A percentile compares a stretch with the other conserved stretches of the same genome.
phyloP scores from a whole-genome alignment of 2,888 invertebrate species.

The Cheilosia pagana region DNA sequence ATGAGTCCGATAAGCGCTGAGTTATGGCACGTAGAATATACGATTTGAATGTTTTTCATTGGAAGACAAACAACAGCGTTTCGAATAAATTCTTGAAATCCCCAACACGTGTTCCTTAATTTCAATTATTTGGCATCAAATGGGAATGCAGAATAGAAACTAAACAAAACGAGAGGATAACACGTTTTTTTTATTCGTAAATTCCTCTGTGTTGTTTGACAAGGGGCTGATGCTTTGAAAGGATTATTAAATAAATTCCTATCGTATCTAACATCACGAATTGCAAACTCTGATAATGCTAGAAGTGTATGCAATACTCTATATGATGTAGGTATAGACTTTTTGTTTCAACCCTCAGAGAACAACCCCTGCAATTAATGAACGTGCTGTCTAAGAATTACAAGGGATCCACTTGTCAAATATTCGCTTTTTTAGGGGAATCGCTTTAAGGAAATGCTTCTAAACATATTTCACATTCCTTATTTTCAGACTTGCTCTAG shows the following conservation, averaged over 20 bases:
- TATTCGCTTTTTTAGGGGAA: constrained; percentile 1
- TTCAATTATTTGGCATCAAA: constrained; percentile 59
- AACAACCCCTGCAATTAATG: constrained; percentile 44
- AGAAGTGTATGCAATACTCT: constrained; percentile 18
- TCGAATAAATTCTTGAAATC: constrained; percentile 48
- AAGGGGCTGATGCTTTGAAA: constrained; percentile 47
- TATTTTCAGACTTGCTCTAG: no score
- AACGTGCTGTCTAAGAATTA: constrained; percentile 43
- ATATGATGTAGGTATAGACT: not conserved
- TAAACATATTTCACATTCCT: no score
- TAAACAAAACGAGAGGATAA: constrained; percentile 5
- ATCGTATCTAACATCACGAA: constrained; percentile 47
- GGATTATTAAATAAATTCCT: constrained; percentile 54
- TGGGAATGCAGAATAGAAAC: constrained; percentile 29
- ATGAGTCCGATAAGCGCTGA: not conserved
- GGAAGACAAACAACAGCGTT: constrained; percentile 41
- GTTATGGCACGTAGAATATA: not conserved
- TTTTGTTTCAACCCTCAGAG: constrained; percentile 39
- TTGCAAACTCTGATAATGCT: constrained; percentile 34
- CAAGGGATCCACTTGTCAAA: constrained; percentile 10
- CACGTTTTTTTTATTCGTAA: constrained; percentile 25
- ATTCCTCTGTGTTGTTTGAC: constrained; percentile 37
- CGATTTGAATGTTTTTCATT: not conserved
- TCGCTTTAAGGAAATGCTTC: no score
- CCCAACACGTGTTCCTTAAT: constrained; percentile 61